Base-by-base conservation (phyloP, 2,797 vertebrate species). In the Anas capensis region DNA sequence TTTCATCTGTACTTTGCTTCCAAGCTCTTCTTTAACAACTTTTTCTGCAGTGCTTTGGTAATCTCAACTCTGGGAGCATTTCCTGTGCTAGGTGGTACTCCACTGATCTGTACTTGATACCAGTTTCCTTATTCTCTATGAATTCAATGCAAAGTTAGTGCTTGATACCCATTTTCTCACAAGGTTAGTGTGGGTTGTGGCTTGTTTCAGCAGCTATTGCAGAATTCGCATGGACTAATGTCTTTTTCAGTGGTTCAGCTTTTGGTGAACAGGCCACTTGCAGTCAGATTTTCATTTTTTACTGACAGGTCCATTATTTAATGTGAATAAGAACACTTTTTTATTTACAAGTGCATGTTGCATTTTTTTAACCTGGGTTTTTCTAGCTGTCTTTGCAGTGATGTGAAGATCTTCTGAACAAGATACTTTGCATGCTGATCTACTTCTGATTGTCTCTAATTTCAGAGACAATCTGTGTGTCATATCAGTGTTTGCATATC, bases 401-500 rank as follows among this genome's bases (percentile, higher is more conserved):
- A 66, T 61, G 19, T 38, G 56, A 48, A 82, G 80, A 82, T 94
- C 33, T 46, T 88, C 73, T 61, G 60, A 84, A 53, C 56, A 57
- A 49, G 70, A 68, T 84, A 84, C 6, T 92, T 53, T 34, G 26
- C 36, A 14, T 81, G 66, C 48, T 80, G 33, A 91, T 83, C 48
- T 82, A 7, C 84, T 96, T 83, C 76, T 79, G 76, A 79, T 90
- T 66, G 79, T 86, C 73, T 85, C 61, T 89, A 34, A 56, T 90
- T 90, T 90, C 81, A 86, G 92, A 77, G 61, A 29, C 86, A 88
- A 60, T 86, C 80, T 84, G 36, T 24, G 8, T 91, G 42, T 72
- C n/a, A 2, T 57, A 78, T 86, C 27, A 27, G 24, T 72, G 84
- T 87, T 94, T 73, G 57, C 36, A 19, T 92, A 71, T 86, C 36